Percentiles rank a stretch among this genome's conserved stretches.
phyloP scores from a whole-genome alignment of 35 echinoderm and acorn worm genomes.

The Lytechinus pictus region DNA sequence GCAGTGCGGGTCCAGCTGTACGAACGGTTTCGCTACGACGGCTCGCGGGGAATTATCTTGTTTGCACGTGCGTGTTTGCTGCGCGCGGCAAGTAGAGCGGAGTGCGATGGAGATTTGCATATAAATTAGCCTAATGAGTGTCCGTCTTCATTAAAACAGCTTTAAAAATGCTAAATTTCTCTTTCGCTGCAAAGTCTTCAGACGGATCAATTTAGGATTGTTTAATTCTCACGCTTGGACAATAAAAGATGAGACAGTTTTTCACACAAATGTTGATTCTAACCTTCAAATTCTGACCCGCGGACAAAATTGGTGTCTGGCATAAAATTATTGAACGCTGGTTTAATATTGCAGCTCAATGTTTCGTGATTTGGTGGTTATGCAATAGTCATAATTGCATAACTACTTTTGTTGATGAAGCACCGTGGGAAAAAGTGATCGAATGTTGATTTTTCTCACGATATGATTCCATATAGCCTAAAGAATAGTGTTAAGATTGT shows the following conservation, averaged over 20 bases:
- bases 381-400: neutral
- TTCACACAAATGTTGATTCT: neutral
- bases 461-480: neutral
- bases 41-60: neutral
- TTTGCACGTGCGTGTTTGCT: slow-evolving; percentile 8
- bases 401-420: neutral
- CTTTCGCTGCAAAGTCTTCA: neutral
- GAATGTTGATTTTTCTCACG: slow-evolving; percentile 3
- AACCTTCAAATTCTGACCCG: neutral
- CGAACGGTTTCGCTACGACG: neutral
- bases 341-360: neutral
- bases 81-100: neutral
- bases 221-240: neutral
- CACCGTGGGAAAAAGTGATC: neutral
- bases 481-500: no score
- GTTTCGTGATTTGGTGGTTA: neutral
- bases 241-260: slow-evolving; percentile 4
- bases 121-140: neutral
- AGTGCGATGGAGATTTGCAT: neutral
- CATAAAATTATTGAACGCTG: neutral
- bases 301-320: neutral
- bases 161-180: neutral
- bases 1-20: neutral
- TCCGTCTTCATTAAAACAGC: neutral
- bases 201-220: neutral